Evolutionary conservation across 2,113 vertebrate genomes (phyloP).

Genomic region (Plecotus auritus): DNA sequence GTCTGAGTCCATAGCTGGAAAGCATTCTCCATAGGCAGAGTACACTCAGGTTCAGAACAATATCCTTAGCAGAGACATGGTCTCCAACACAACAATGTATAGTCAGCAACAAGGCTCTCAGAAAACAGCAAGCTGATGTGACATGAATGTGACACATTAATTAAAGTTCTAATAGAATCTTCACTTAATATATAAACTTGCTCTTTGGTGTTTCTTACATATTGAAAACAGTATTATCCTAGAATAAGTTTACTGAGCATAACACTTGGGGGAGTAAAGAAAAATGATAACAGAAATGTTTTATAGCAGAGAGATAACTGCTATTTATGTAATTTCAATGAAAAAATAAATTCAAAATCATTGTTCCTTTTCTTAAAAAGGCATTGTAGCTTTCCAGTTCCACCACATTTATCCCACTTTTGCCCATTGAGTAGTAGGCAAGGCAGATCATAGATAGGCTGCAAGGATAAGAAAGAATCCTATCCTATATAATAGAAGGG

Average conservation of each 20-base stretch:
- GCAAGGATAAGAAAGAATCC: background rate
- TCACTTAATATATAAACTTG: background rate
- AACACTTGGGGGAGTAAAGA: background rate
- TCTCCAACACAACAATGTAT: background rate
- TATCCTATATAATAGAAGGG: background rate
- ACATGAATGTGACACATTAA: background rate
- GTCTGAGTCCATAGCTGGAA: background rate
- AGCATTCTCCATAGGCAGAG: background rate
- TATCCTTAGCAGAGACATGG: background rate
- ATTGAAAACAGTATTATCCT: background rate
- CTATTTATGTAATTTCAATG: background rate
- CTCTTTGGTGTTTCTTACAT: background rate
- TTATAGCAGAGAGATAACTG: background rate
- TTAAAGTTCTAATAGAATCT: background rate
- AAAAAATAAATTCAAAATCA: slow-evolving; percentile 8
- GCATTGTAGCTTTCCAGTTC: background rate
- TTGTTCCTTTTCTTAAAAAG: background rate
- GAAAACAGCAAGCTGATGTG: background rate
- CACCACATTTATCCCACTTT: background rate
- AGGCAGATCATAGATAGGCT: background rate
- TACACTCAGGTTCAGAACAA: background rate
- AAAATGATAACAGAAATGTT: background rate
- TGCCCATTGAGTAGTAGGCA: background rate
- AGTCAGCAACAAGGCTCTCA: background rate
- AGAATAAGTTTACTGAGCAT: background rate